Base-by-base conservation (phyloP, 2,113 vertebrate genomes). In the Saguinus imperator region DNA sequence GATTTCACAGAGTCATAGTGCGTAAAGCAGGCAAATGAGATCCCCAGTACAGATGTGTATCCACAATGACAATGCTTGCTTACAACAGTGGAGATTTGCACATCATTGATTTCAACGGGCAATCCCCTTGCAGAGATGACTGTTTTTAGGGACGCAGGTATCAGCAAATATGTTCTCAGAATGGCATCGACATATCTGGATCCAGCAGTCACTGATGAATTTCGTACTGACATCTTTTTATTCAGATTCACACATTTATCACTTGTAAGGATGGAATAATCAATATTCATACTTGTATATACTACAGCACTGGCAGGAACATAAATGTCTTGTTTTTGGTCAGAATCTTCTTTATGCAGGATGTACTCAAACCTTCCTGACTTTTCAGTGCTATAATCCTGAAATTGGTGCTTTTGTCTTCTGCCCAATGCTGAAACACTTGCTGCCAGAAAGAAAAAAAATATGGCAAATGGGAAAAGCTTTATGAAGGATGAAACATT, bases 381-480 rank as follows among this genome's bases (percentile, higher is more conserved):
- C 6, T 88, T 70, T 45, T 68, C 43, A 70, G 35, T 52, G 9
- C 20, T 83, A 21, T 82, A 48, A 76, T 61, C 29, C 57, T 83
- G 58, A 83, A 61, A 43, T 35, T 7, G 13, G 32, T 8, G 61
- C 48, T 61, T 64, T 29, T 43, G 50, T 72, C 77, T 58, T 91
- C 45, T 76, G n/a, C 35, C 76, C 45, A 21, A 5, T 32, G 50
- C 50, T 58, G 5, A 86, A 91, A 76, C 16, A 52, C 17, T 83
- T 61, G 6, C 58, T 82, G 25, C 25, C 35, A 25, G 72, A 52
- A 32, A 20, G 66, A 27, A 40, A 72, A 72, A 72, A 17, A n/a
- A 35, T 2, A 43, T 3, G 9, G 32, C 43, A 27, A 75, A 85
- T 2, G 75, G 10, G 57, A 82, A 87, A 40, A 0, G 0, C 3